Base-by-base conservation (phyloP, 2,888 invertebrate genomes). In the Cryptocheilus praepositus region DNA sequence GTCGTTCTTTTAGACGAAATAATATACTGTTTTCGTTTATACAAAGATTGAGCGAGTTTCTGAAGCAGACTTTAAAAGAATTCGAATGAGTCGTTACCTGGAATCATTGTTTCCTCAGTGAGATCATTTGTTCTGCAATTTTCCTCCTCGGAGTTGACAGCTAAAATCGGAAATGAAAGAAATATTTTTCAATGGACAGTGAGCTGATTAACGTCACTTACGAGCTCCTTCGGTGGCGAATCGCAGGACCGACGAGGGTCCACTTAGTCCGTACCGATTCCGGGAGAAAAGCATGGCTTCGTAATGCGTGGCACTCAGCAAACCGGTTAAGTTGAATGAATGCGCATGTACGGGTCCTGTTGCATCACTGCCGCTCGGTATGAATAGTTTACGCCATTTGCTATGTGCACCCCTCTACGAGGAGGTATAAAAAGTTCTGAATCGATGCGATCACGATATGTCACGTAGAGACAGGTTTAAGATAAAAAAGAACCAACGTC, bases 221-320 rank as follows among this genome's bases (percentile, higher is more conserved):
- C 95, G 92, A 89, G 93, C 93, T 25, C 94, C 93, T 59, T 92
- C 92, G 0, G 96, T 96, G 15, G 94, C 93, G 83, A 96, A 96
- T 83, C 93, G 92, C 64, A 95, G 89, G 57, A 94, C 90, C 2
- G 93, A 91, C 13, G 95, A 95, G 0, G 93, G 93, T 77, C 94
- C 93, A 77, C 95, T 95, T 94, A 94, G 95, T n/a, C 96, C 96
- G 81, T 93, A 95, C 81, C 93, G 92, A 88, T 96, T 96, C 85
- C 95, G 92, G 0, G 95, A 94, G n/a, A 93, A 91, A 1, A 96
- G 92, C 0, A 93, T 90, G 0, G 94, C 95, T 89, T 96, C 95
- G 79, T 95, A 96, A 0, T 94, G 92, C 0, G 93, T 93, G 4
- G 93, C 93, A 0, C 93, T 93, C 28, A 93, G 92, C 1, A 96